Evolutionary conservation across 30 jellyfish, hydroid and myxozoan species (phyloP), one percentile per base, ranked within the genome.

Genomic region (Chironex yamaguchii): DNA sequence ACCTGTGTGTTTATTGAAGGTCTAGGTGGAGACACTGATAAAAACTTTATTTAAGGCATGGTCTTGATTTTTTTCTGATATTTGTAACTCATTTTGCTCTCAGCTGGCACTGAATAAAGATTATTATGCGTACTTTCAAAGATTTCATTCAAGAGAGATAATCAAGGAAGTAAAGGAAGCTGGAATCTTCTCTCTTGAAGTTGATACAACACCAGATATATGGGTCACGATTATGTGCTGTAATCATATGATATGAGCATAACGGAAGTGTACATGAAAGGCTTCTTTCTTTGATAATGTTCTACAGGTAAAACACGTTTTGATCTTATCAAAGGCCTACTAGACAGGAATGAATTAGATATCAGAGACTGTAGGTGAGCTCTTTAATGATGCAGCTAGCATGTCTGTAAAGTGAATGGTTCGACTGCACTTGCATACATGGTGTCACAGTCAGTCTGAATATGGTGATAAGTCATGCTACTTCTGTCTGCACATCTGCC

Each of bases 371-470:
- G 89, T 76, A 12, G 80, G 79, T 6, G 89, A 76, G 50, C 33
- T 79, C 29, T 76, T 76, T 52, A 79, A 76, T 52, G 89, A 63
- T 2, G 79, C 77, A 50, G 73, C 79, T 6, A 50, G 53, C 33
- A 76, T 76, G 89, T 12, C n/a, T n/a, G n/a, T n/a, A n/a, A n/a
- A n/a, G n/a, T n/a, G n/a, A n/a, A n/a, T n/a, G n/a, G n/a, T n/a
- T n/a, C n/a, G n/a, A n/a, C n/a, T n/a, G 23, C 89, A 76, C 33
- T 70, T 76, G 6, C 89, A 76, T 42, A 76, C 89, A 26, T 76
- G 82, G 89, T 76, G 89, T 50, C 53, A 76, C 89, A 76, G 79
- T 32, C 89, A 76, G 21, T 53, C 32, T 76, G 89, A 52, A 76
- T 32, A 32, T 76, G 22, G 31, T 76, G 22, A 22, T 76, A 20